Conservation (phyloP, 2,113 vertebrate species). For the Phylloscopus trochilus region DNA sequence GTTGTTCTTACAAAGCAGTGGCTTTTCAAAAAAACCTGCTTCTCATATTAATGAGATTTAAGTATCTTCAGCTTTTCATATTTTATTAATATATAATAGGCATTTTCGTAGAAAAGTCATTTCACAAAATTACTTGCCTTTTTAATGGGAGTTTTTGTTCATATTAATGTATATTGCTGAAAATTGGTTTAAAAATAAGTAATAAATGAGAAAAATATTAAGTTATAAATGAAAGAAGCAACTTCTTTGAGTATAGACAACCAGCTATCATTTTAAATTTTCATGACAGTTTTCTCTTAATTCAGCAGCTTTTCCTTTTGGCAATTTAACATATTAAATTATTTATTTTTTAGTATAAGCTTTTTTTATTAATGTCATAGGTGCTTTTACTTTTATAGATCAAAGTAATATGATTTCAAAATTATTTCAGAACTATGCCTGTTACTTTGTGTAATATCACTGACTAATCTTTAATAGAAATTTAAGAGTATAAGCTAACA, state of each 20-base stretch:
- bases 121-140: background rate
- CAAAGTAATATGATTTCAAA: background rate
- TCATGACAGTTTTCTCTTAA: background rate
- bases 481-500: background rate
- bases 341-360: background rate
- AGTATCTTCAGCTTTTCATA: background rate
- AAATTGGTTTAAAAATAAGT: background rate
- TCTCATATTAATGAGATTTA: background rate
- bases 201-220: background rate
- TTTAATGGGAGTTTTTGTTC: background rate
- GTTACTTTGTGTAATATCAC: background rate
- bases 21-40: background rate
- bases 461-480: background rate
- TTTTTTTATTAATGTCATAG: background rate
- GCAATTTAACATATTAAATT: background rate
- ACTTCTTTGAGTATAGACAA: background rate
- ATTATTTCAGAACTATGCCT: background rate
- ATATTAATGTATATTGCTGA: background rate
- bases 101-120: background rate
- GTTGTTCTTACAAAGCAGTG: background rate
- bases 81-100: background rate
- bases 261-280: background rate
- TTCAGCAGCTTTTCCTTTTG: background rate
- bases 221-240: background rate
- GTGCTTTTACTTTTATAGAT: background rate